Conservation (phyloP, 2,113 vertebrate species). For the Psittacula cyanocephala region DNA sequence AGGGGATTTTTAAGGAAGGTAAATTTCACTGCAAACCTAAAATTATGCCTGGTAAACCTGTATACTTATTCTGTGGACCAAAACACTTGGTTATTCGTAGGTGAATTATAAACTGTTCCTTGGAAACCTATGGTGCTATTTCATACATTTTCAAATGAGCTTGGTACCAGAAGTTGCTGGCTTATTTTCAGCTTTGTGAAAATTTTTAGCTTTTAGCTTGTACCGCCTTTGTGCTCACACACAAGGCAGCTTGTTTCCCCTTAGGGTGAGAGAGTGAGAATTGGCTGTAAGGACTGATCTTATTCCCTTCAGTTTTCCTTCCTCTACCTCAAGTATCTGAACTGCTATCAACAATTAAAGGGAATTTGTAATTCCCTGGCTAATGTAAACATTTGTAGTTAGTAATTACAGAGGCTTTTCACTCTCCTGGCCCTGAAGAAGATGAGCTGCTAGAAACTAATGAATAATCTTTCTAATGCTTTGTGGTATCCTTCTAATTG, state of each 20-base stretch:
- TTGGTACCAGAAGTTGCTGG: background rate
- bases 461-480: background rate
- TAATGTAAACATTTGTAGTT: background rate
- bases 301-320: background rate
- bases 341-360: background rate
- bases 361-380: background rate
- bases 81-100: background rate
- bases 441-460: background rate
- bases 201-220: background rate
- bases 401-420: background rate
- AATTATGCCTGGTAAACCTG: background rate
- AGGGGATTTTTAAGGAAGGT: background rate
- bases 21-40: background rate
- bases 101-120: background rate
- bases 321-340: background rate
- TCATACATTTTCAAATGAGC: background rate
- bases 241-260: background rate
- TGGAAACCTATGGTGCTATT: background rate
- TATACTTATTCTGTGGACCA: background rate
- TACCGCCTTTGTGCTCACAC: background rate
- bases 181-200: background rate
- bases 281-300: background rate
- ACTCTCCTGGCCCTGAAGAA: background rate
- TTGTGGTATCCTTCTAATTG: background rate
- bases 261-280: background rate